Conservation (phyloP, 1,140 invertebrate genomes). For the Pseudomyrmex pallidus region DNA sequence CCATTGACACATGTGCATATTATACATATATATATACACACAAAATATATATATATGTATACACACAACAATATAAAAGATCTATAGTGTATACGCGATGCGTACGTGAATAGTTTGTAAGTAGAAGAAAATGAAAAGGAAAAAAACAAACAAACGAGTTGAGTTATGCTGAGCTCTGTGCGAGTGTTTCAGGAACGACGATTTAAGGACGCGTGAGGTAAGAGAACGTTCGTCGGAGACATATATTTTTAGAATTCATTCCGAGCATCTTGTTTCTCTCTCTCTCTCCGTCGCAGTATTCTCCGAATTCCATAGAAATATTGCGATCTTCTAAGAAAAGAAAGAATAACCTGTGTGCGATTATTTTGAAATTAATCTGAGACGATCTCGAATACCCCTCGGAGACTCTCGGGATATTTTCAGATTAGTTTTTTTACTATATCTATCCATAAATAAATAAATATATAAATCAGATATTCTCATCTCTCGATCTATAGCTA, state of each 20-base stretch:
- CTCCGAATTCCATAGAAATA: conserved; percentile 11
- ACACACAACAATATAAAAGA: conserved; percentile 31
- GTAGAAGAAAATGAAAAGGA: conserved; percentile 42
- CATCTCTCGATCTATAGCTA: neutral
- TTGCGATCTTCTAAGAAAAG: neutral
- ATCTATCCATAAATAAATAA: too few species aligned
- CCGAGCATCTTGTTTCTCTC: neutral
- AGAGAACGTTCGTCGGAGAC: neutral
- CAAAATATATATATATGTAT: conserved; percentile 43
- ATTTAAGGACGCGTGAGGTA: conserved; percentile 23
- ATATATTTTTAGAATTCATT: conserved; percentile 29
- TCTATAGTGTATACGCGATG: conserved; percentile 47
- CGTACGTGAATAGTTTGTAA: neutral
- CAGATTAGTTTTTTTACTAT: neutral
- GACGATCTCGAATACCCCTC: neutral
- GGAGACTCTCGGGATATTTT: neutral
- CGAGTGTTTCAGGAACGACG: conserved; percentile 22
- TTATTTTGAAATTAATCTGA: neutral
- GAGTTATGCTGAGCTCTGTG: conserved; percentile 35
- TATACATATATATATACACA: conserved; percentile 58
- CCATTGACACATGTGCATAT: conserved; percentile 51
- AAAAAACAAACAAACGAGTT: conserved; percentile 24
- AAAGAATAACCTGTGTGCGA: too few species aligned
- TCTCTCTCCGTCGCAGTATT: neutral
- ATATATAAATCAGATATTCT: neutral